Conservation (phyloP, 2,113 vertebrate genomes). For the Boulengeromyrus knoepffleri region DNA sequence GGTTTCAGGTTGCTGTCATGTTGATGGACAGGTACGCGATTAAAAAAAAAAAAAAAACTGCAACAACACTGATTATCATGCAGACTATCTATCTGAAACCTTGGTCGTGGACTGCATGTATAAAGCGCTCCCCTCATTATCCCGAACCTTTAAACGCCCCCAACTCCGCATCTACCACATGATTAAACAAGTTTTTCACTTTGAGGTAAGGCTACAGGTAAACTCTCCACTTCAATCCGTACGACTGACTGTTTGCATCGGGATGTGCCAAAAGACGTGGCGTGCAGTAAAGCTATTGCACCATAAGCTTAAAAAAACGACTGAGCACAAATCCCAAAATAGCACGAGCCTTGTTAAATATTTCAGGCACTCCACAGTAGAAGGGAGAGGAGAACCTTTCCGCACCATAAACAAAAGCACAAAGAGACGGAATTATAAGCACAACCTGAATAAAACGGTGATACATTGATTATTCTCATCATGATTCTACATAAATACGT, state of each 20-base stretch:
- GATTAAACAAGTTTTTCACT: constrained; percentile 1
- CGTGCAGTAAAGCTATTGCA: constrained; percentile 9
- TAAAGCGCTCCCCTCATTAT: constrained; percentile 14
- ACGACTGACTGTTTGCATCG: neutral
- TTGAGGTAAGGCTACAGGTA: neutral
- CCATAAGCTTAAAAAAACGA: constrained; percentile 14
- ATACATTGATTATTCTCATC: constrained; percentile 2
- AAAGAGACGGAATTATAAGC: constrained; percentile 10
- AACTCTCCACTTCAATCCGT: neutral
- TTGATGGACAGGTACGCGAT: constrained; percentile 35
- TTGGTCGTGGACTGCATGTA: constrained; percentile 20
- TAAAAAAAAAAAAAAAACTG: constrained; percentile 11
- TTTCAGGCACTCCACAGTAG: constrained; percentile 49
- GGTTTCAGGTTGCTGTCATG: constrained; percentile 23
- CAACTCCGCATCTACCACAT: neutral
- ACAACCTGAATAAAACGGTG: constrained; percentile 11
- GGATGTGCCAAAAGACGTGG: neutral
- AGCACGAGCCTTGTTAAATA: constrained; percentile 55
- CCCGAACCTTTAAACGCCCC: constrained; percentile 13
- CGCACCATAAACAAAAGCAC: constrained; percentile 30
- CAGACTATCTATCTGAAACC: constrained; percentile 16
- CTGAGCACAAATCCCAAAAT: constrained; percentile 45
- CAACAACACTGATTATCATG: constrained; percentile 38
- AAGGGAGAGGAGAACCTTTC: constrained; percentile 19
- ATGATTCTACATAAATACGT: neutral